These are phyloP conservation scores for Neelides sp. DNA, from an alignment of 1,140 invertebrate species.

Conservation along the genomic window DNA sequence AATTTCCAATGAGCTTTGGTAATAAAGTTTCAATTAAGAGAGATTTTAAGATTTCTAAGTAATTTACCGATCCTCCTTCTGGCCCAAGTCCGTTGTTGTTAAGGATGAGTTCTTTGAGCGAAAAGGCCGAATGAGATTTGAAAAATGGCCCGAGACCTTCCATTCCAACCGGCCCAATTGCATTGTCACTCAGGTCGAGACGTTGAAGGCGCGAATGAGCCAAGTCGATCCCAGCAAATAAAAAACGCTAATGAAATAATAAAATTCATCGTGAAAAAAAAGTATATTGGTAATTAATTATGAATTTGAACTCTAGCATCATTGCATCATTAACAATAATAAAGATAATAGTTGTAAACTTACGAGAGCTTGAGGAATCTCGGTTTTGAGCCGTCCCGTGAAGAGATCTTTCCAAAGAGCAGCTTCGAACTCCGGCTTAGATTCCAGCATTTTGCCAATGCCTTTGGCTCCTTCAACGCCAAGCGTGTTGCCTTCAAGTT, in stretches of 20 bases:
- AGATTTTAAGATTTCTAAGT: constrained; percentile 12
- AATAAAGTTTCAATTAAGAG: constrained; percentile 26
- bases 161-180: constrained; percentile 91
- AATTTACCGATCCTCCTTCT: constrained; percentile 58
- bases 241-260: constrained; percentile 45
- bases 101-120: constrained; percentile 63
- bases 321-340: no score
- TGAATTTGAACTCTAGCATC: background rate
- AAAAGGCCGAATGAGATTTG: constrained; percentile 67
- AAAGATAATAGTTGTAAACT: constrained; percentile 29
- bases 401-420: constrained; percentile 95
- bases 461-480: constrained; percentile 74
- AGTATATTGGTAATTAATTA: background rate
- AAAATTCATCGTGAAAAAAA: background rate
- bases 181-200: constrained; percentile 94
- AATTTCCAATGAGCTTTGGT: constrained; percentile 4
- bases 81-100: constrained; percentile 95
- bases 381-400: constrained; percentile 80
- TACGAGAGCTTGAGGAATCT: constrained; percentile 83
- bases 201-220: constrained; percentile 66
- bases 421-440: constrained; percentile 59
- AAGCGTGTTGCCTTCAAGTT: constrained; percentile 84
- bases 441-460: constrained; percentile 64
- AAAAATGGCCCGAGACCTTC: constrained; percentile 74
- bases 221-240: constrained; percentile 66